Base-by-base conservation (phyloP, 2,797 vertebrate genomes). In the Aeoliscus strigatus region DNA sequence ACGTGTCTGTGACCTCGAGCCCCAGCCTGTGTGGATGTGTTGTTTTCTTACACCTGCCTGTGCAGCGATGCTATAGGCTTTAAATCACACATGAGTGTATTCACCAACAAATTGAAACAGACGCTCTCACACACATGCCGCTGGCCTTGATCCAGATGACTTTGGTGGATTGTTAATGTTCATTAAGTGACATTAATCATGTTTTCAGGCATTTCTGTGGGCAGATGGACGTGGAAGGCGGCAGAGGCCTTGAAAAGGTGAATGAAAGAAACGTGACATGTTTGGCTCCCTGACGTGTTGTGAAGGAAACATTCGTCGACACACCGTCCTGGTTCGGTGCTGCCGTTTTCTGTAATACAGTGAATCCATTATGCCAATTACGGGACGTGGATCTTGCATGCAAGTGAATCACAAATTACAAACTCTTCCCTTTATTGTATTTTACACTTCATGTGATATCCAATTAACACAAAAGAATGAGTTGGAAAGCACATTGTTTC, bases 21-120 rank as follows among this genome's bases (percentile, higher is more conserved):
- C 38, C 38, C 18, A 0, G 32, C 51, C 61, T 66, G 69, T 79
- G 65, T 71, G 60, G n/a, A 45, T 30, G 54, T 32, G 43, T 57
- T 51, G n/a, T n/a, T n/a, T 69, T 72, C 75, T 62, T 37, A 68
- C 56, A 75, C 69, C 67, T 79, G 61, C 39, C 41, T 60, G 61
- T 77, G 43, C 66, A 65, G 53, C 39, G 0, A 42, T 39, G 51
- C 67, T 66, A 36, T 27, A 46, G 69, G 61, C 66, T 56, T 70
- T 41, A 49, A 39, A 28, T 66, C 16, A 45, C 56, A 60, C 50
- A 63, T 37, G 12, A 43, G 53, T 27, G 3, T 36, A 37, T 34
- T 34, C 39, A 34, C 46, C 48, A 49, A 55, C 40, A 50, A 60
- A 68, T 34, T 33, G 46, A 38, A 53, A 17, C 13, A 28, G 16